phyloP scores from a whole-genome alignment of 1,140 invertebrate species.

The Arion vulgaris region DNA sequence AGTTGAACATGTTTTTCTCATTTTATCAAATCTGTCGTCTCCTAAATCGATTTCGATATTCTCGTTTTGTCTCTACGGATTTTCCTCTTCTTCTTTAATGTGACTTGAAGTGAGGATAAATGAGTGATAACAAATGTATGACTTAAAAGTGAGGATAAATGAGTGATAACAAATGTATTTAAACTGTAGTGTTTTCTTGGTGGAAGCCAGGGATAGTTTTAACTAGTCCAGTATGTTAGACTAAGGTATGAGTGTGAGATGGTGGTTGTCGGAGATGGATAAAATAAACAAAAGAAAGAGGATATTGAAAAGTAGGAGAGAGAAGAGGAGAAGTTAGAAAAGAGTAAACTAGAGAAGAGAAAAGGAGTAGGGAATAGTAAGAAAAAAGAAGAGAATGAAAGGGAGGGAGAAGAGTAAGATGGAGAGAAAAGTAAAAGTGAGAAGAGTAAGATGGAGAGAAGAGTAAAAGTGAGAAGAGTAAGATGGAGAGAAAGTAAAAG shows the following conservation, averaged over 20 bases:
- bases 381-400: too few relatives aligned
- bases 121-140: too few relatives aligned
- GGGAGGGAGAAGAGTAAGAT: too few relatives aligned
- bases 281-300: too few relatives aligned
- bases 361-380: too few relatives aligned
- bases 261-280: not conserved
- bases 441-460: too few relatives aligned
- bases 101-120: not conserved
- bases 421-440: too few relatives aligned
- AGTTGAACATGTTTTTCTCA: conserved; percentile 30
- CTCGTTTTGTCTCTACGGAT: conserved; percentile 1
- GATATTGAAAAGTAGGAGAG: not conserved
- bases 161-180: not conserved
- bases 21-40: conserved; percentile 27
- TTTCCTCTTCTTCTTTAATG: not conserved
- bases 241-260: not conserved
- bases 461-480: too few relatives aligned
- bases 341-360: too few relatives aligned
- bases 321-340: not conserved
- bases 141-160: not conserved
- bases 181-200: not conserved
- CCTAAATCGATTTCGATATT: not conserved
- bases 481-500: too few relatives aligned
- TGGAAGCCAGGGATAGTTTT: not conserved
- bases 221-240: not conserved